Evolutionary conservation across 2,113 vertebrate species (phyloP).

Genomic region (Cricetomys ansorgei): DNA sequence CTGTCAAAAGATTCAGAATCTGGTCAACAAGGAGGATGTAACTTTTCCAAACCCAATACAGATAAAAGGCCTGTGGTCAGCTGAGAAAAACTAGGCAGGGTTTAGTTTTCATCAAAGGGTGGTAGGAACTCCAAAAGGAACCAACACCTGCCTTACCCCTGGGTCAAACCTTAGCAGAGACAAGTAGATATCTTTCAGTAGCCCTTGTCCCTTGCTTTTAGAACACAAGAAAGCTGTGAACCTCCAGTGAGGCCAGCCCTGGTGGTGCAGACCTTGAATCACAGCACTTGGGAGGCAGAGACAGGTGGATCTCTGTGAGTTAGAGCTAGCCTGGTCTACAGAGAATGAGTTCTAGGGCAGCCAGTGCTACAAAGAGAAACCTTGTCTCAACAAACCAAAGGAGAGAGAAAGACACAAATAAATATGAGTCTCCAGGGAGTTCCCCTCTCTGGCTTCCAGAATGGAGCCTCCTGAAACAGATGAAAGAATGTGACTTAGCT

Average conservation of each 20-base stretch:
- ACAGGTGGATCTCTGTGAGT: too few species aligned
- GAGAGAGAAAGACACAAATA: too few species aligned
- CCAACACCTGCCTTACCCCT: background rate
- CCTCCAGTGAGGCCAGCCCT: background rate
- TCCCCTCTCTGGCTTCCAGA: background rate
- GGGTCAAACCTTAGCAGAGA: background rate
- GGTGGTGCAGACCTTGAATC: too few species aligned
- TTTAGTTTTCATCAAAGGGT: background rate
- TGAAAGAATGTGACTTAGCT: accelerated
- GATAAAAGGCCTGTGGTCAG: background rate
- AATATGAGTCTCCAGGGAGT: background rate
- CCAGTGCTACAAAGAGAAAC: too few species aligned
- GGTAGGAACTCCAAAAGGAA: background rate
- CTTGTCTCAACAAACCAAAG: too few species aligned
- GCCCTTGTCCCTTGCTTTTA: background rate
- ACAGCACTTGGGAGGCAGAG: too few species aligned
- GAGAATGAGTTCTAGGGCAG: too few species aligned
- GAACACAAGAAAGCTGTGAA: background rate
- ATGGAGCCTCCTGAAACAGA: background rate
- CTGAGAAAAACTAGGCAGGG: background rate
- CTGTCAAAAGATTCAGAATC: background rate
- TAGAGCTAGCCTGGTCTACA: too few species aligned
- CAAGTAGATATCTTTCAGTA: background rate
- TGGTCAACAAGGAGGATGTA: background rate
- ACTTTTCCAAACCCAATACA: background rate